Evolutionary conservation across 2,797 vertebrate genomes (phyloP), one percentile per base, ranked within the genome.

Genomic region (Tachyglossus aculeatus): DNA sequence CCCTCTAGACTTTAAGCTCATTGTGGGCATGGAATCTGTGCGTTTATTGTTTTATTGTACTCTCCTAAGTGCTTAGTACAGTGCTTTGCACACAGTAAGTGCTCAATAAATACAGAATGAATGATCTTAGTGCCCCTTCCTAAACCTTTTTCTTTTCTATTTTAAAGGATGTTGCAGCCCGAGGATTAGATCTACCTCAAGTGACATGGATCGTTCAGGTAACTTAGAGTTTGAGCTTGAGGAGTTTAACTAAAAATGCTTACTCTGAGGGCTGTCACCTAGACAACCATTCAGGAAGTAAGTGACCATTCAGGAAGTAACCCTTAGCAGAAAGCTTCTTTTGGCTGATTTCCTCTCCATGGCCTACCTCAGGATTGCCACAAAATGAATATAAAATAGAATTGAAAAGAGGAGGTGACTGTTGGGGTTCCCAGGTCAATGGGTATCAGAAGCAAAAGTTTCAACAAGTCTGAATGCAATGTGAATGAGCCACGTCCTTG

Each of bases 141-240:
- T 78, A 77, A 80, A 38, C 37, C 18, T 0, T 22, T 12, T 54
- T 58, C 18, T 83, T 41, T 80, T 77, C n/a, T 64, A 45, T 83
- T 79, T 88, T 81, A 54, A 84, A 99, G 98, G 98, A 99, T 18
- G 94, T 99, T 2, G 98, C 98, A 48, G 96, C 98, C 22, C 92
- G 97, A 50, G 98, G 98, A 5, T 87, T 99, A 66, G 95, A 99
- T 83, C 93, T 99, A 22, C 96, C 95, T 53, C 94, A 93, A 24
- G 96, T 99, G 66, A 97, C 95, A 0, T 99, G 97, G 97, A 98
- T 98, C 0, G 58, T 99, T 39, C 97, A 98, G 96, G 97, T 98
- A 86, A 75, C 83, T 65, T 33, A 37, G 33, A 8, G 38, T 58
- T 19, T 56, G 6, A 43, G 19, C 57, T 19, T 27, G 5, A 66